phyloP scores from a whole-genome alignment of 2,113 vertebrate genomes.

The Heloderma charlesbogerti region DNA sequence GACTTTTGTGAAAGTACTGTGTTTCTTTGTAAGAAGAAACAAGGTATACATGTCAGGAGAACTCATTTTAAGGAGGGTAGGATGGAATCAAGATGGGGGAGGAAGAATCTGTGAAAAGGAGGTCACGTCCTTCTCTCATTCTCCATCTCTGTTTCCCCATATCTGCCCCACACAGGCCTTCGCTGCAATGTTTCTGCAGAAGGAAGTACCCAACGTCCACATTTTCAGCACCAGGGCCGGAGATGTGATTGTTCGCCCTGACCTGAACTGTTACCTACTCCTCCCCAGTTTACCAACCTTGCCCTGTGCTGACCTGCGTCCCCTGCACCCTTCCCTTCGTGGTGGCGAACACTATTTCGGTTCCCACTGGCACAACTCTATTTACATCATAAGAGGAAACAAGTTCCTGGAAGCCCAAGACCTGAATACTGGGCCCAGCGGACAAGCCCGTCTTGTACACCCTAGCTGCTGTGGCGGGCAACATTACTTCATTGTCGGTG shows the following conservation, averaged over 20 bases:
- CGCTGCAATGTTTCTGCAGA: background rate
- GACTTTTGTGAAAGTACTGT: background rate
- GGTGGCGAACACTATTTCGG: slow-evolving; percentile 30
- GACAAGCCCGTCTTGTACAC: background rate
- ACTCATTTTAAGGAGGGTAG: background rate
- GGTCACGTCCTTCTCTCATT: background rate
- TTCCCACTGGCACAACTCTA: background rate
- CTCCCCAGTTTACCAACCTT: slow-evolving; percentile 7
- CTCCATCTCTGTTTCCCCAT: background rate
- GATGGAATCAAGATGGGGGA: too few species aligned
- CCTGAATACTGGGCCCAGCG: background rate
- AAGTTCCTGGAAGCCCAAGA: background rate
- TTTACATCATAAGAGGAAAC: slow-evolving; percentile 13
- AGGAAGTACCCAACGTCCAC: slow-evolving; percentile 2
- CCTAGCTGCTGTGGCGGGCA: slow-evolving; percentile 23
- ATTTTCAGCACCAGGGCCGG: slow-evolving; percentile 20
- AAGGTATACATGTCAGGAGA: background rate
- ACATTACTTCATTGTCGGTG: background rate
- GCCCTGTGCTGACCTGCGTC: background rate
- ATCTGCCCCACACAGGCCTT: background rate
- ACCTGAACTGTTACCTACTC: slow-evolving; percentile 5
- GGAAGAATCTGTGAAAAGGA: background rate
- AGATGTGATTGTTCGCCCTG: slow-evolving; percentile 9
- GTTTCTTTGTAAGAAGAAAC: background rate
- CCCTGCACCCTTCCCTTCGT: slow-evolving; percentile 11